Base-by-base conservation (phyloP, 2,797 vertebrate species). In the Sebastiscus tertius region DNA sequence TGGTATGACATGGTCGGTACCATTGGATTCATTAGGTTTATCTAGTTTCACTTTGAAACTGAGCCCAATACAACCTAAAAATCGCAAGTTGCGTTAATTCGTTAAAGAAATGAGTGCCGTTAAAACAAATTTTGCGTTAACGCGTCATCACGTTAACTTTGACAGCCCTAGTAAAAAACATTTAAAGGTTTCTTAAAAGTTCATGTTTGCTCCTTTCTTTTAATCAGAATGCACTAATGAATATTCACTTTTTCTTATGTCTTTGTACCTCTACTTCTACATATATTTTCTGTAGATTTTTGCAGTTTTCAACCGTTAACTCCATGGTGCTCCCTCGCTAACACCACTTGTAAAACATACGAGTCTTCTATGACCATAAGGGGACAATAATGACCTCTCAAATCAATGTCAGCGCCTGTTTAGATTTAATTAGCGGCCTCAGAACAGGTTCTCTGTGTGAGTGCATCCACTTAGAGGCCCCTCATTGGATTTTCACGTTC, bases 381-480 rank as follows among this genome's bases (percentile, higher is more conserved):
- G 88, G 87, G 91, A 87, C 34, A 59, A 81, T 94, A 94, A 94
- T 93, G 89, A 90, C 74, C 86, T 85, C 90, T 92, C 83, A 84
- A 94, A 95, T 94, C 93, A 92, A 95, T 93, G 93, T 91, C 91
- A 84, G 77, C 11, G 75, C 80, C 89, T 91, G 92, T 93, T 93
- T 90, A 72, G 91, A 95, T 96, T 95, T 94, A 95, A 96, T 96
- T 96, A 95, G 94, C 72, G 72, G 78, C 84, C 81, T 85, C 71
- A 80, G 90, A 95, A 93, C 91, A 90, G 93, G 87, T 92, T 92
- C 86, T 88, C 83, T 89, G 87, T 90, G 91, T 65, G 84, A 92
- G 89, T 89, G 85, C 88, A 88, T 93, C 89, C 93, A 93, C 93
- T 95, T 94, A 93, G 91, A 94, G 93, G 87, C 89, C 94, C 87